Base-by-base conservation (phyloP, 2,888 invertebrate genomes). In the Tetrapedia diversipes region DNA sequence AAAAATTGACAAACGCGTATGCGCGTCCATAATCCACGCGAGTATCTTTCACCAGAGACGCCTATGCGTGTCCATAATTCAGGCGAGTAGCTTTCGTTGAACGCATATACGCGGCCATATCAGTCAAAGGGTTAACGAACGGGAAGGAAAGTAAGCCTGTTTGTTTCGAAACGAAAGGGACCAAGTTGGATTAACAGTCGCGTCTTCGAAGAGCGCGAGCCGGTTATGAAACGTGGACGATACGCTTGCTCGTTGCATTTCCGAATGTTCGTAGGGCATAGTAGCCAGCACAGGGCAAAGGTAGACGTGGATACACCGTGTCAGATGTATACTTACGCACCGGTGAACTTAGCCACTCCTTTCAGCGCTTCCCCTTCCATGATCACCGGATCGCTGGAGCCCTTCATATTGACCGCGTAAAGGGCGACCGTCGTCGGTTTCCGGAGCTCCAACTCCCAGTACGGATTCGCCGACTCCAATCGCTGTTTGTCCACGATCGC, bases 321-420 rank as follows among this genome's bases (percentile, higher is more conserved):
- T 57, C 7, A 57, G 39, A 54, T 73, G 72, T 79, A n/a, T n/a
- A 81, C 79, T 64, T 63, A 86, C 87, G 79, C 77, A 90, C 91
- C 90, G 65, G 90, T 90, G 77, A 88, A 90, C 86, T 91, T 91
- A 49, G 97, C 97, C 86, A 96, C 96, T 84, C 97, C 97, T 90
- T 96, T 96, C 89, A 97, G 94, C 11, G 96, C 96, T 86, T 97
- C 96, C 57, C 96, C 96, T 90, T 97, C 97, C 84, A 97, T 95
- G 76, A 96, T 94, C 71, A 96, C 94, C 45, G 97, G 96, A 86
- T 97, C 97, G 85, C 97, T 97, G 59, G 95, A 93, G 34, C 98
- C 98, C 90, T 97, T 98, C 56, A 96, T 95, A 92, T 98, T 98
- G 87, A 96, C 95, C 10, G 97, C 97, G 90, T 96, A 97, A 86